Evolutionary conservation across 2,797 vertebrate species (phyloP), one percentile per base, ranked within the genome.

Genomic region (Hoplostethus mediterraneus): DNA sequence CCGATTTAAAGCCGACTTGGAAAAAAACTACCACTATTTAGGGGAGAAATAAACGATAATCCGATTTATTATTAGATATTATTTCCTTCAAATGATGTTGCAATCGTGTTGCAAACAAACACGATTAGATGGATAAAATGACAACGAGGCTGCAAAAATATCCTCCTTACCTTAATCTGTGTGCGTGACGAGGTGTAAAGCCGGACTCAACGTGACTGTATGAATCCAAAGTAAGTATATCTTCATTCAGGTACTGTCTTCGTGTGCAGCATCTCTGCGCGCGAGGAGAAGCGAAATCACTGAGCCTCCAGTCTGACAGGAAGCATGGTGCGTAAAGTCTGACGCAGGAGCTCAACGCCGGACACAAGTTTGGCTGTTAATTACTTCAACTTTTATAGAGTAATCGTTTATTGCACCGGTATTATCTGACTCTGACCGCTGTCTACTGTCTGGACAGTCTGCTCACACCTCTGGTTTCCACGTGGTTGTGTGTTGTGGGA

Each of bases 261-360:
- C 45, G 71, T 64, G 17, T 73, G 74, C 79, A 89, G 68, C 91
- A 90, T 92, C 63, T 82, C 85, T 79, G 77, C 57, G 83, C 80
- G 68, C 83, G 75, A 52, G 78, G 55, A 79, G 79, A 84, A 71
- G 86, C 82, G 63, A 80, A 77, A 80, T 73, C 76, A 72, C 83
- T 51, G 36, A 33, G 81, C 71, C 21, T 52, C 61, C 79, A 72
- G 81, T 79, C 77, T 73, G 81, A 79, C 63, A 31, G 66, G 67
- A 75, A 77, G 86, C 84, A 66, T 55, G 79, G 85, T 82, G 89
- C 88, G 91, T 90, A 85, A 90, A 91, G 73, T 82, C 84, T 91
- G 92, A 93, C 92, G 90, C 89, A 94, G 78, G 54, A 88, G 70
- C 87, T 57, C 74, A 36, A 4, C 80, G 84, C 74, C 71, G 55